Evolutionary conservation across 1,140 invertebrate species (phyloP), one percentile per base, ranked within the genome.

Genomic region (Dysdera silvatica): DNA sequence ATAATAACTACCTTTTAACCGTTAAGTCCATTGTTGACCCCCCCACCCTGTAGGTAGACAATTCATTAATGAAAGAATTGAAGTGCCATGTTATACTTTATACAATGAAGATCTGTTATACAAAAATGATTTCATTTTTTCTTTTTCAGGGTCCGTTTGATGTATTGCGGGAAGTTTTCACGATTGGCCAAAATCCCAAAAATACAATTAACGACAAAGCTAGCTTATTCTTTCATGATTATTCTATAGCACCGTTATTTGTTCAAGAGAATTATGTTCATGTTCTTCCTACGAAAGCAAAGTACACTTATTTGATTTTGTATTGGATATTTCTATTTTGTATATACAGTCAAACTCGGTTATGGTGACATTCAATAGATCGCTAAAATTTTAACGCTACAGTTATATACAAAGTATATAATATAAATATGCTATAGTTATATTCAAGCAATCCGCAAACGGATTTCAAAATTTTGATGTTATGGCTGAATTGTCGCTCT

Each of bases 191-290:
- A 35, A 88, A 93, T 56, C 87, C 92, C 69, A 80, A 77, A 0
- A 95, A 94, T 89, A 83, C 77, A 16, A 78, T 94, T 2, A 78
- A 84, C 68, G 90, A 98, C 70, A 96, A 94, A 77, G 86, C 84
- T 47, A 87, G 90, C 58, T 54, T 99, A 40, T 99, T 98, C 77
- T 99, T 99, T 77, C 85, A 92, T 67, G 97, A 99, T 79, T 99
- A 99, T 77, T 93, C 84, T 71, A 82, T 99, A 61, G 86, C 85
- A 4, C 90, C 95, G 8, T 79, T 99, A 20, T 99, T 99, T 79
- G 91, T 99, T 0, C 93, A 98, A 73, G 95, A 99, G 75, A 99
- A 99, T 79, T 99, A 99, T 79, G 78, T 91, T 0, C 81, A 80
- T 52, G 87, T 87, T 0, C 71, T 67, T 4, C 75, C 75, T 23